Base-by-base conservation (phyloP, 2,888 invertebrate species). In the Julus scanicus region DNA sequence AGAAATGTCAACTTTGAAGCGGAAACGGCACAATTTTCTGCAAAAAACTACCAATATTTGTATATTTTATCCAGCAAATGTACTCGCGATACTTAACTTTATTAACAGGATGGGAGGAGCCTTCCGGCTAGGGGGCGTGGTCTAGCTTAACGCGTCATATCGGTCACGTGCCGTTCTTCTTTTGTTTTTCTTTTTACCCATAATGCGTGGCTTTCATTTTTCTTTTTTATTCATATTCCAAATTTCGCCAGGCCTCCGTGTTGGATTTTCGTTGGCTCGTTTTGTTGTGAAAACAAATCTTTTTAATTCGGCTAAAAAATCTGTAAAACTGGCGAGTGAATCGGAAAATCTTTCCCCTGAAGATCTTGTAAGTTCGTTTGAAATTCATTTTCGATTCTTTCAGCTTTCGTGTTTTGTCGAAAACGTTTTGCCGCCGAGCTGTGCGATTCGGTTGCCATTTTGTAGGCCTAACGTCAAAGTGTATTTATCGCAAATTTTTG, bases 321-420 rank as follows among this genome's bases (percentile, higher is more conserved):
- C 80, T 4, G 13, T 37, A 80, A 85, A 85, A 85, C 85, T 85
- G 85, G 85, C 85, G 85, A 85, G 48, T 44, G 85, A 85, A 17
- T 48, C 85, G 29, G 85, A 85, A 44, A 85, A 44, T 29, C 48
- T 85, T 85, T 49, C 85, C 49, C 44, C 85, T 48, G 85, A 20
- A 85, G 49, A 49, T 85, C 40, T 11, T 17, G 44, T 85, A 37
- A 80, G 80, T 80, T 11, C 20, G 20, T 3, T 13, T 53, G 8
- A 8, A 44, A 44, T 44, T 44, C 63, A 20, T 5, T 71, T 20
- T 20, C 6, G 20, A 0, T 9, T 2, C 8, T 71, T 8, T 4
- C 13, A 37, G 1, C 8, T 3, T 8, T 2, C 2, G 13, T 53
- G 13, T 13, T 3, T 53, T 15, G 8, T 37, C 37, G 3, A 13